A percentile compares a stretch with the other conserved stretches of the same genome.
These are phyloP conservation scores for Caradrina clavipalpis DNA, from an alignment of 2,888 invertebrate species.

Conservation along the genomic window DNA sequence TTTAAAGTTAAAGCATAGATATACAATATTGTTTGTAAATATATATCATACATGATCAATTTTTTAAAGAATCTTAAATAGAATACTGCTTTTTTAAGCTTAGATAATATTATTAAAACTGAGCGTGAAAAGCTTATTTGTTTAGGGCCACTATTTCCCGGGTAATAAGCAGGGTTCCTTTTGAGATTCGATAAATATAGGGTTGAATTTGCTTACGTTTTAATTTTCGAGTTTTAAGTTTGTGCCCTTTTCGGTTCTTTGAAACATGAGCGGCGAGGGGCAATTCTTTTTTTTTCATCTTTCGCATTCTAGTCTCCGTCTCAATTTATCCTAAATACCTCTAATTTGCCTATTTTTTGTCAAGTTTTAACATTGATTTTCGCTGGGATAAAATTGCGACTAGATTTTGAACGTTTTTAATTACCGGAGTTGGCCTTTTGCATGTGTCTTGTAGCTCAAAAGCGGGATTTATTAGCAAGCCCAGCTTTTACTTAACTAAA, in stretches of 20 bases:
- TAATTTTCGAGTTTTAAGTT: conserved; percentile 41
- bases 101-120: conserved; percentile 8
- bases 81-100: conserved; percentile 8
- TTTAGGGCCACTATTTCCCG: conserved; percentile 1
- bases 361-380: no score
- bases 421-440: not conserved
- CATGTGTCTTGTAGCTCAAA: conserved; percentile 17
- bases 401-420: no score
- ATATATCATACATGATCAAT: not conserved
- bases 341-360: no score
- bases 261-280: conserved; percentile 35
- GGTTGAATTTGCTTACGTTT: conserved; percentile 31
- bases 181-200: conserved; percentile 22
- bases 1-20: conserved; percentile 3
- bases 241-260: conserved; percentile 35
- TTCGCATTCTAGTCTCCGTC: no score
- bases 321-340: no score
- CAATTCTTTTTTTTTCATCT: no score
- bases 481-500: conserved; percentile 16
- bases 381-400: no score
- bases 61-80: not conserved
- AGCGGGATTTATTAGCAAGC: conserved; percentile 18
- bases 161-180: conserved; percentile 16
- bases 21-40: not conserved
- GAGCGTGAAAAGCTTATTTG: not conserved